phyloP scores from a whole-genome alignment of 2,797 vertebrate genomes.

The Onychomys arenicola region DNA sequence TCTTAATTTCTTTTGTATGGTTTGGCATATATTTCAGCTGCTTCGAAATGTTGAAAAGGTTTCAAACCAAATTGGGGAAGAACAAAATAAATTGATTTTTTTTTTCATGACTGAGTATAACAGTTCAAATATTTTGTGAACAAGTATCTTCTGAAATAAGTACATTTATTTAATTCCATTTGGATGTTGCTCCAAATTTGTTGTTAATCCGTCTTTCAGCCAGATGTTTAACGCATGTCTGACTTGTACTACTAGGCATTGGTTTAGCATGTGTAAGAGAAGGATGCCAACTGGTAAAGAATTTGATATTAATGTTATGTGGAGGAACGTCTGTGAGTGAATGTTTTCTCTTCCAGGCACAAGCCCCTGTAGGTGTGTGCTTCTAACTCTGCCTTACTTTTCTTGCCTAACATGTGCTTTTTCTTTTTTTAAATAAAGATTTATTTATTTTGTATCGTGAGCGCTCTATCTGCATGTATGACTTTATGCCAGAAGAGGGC shows the following conservation, averaged over 20 bases:
- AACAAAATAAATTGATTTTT: slow-evolving; percentile 59
- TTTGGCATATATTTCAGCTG: slow-evolving; percentile 78
- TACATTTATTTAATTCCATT: slow-evolving; percentile 62
- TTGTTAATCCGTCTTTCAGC: slow-evolving; percentile 59
- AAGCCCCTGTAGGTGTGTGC: not conserved
- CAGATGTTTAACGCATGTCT: slow-evolving; percentile 52
- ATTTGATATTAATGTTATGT: not conserved
- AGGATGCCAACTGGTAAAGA: not conserved
- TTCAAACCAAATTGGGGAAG: slow-evolving; percentile 61
- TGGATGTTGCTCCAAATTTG: slow-evolving; percentile 41
- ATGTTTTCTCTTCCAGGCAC: not conserved
- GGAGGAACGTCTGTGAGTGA: not conserved
- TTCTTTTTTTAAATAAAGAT: too few relatives aligned
- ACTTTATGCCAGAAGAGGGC: too few relatives aligned
- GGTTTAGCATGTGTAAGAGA: not conserved
- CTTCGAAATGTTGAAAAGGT: slow-evolving; percentile 79
- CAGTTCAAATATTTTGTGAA: slow-evolving; percentile 72
- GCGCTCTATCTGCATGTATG: too few relatives aligned
- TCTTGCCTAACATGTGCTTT: not conserved
- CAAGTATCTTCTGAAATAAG: slow-evolving; percentile 58
- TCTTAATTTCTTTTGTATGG: slow-evolving; percentile 84
- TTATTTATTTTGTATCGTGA: too few relatives aligned
- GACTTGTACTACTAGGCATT: not conserved
- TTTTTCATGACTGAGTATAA: slow-evolving; percentile 28
- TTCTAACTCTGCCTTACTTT: not conserved